Percentiles rank a stretch among this genome's conserved stretches.
phyloP scores from a whole-genome alignment of 2,113 vertebrate species.

The Ramphastos sulfuratus region DNA sequence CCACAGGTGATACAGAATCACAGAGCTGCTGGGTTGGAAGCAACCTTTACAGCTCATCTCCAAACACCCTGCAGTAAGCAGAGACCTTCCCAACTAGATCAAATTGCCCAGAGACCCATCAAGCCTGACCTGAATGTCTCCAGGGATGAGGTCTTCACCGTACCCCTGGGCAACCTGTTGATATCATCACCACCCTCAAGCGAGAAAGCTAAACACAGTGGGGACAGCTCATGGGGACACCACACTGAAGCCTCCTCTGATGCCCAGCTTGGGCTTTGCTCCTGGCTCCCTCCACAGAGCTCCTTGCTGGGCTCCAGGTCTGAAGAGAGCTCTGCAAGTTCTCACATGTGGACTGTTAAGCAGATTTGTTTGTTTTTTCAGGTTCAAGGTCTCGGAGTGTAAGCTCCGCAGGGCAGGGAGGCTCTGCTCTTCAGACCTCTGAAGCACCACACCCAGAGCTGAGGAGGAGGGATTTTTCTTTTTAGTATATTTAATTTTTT shows the following conservation, averaged over 20 bases:
- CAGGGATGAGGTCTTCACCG: no score
- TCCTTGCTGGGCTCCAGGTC: background rate
- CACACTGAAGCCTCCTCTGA: rapidly evolving
- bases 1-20: no score
- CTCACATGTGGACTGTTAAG: constrained; percentile 23
- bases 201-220: rapidly evolving
- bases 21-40: no score
- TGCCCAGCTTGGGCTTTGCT: background rate
- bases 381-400: constrained; percentile 32
- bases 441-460: background rate
- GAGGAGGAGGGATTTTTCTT: constrained; percentile 35
- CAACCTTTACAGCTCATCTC: no score
- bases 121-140: no score
- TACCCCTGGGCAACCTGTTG: no score
- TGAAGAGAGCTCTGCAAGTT: constrained; percentile 12
- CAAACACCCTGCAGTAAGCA: no score
- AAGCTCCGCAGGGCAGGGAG: constrained; percentile 55
- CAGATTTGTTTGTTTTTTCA: constrained; percentile 48
- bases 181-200: background rate
- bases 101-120: no score
- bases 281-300: background rate
- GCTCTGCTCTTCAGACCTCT: constrained; percentile 49
- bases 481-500: background rate
- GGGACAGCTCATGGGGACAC: background rate
- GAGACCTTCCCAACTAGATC: no score